Percentiles rank a stretch among this genome's conserved stretches.
phyloP scores from a whole-genome alignment of 64 coral and sea anemone genomes.

The Pachyseris speciosa region DNA sequence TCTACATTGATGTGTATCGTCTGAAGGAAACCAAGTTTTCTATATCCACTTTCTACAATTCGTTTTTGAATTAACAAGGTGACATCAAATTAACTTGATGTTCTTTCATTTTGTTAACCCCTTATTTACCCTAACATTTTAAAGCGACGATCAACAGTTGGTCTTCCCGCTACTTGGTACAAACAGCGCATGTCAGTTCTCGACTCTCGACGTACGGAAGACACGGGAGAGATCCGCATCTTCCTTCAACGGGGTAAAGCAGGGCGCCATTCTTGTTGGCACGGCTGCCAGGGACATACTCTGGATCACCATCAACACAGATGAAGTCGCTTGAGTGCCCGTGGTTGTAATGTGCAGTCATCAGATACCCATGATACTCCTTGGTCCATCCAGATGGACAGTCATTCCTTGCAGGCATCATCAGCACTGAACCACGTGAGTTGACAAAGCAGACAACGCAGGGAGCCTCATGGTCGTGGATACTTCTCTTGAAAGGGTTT shows the following conservation, averaged over 20 bases:
- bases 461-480: conserved; percentile 15
- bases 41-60: too few species aligned
- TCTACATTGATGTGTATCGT: too few species aligned
- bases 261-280: conserved; percentile 5
- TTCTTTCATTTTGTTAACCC: too few species aligned
- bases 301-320: conserved; percentile 51
- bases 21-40: too few species aligned
- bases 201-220: not conserved
- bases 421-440: conserved; percentile 39
- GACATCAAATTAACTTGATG: too few species aligned
- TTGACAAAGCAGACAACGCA: conserved; percentile 50
- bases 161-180: not conserved
- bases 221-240: conserved; percentile 34
- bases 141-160: too few species aligned
- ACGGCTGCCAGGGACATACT: conserved; percentile 13
- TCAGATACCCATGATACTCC: conserved; percentile 60
- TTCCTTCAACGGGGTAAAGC: conserved; percentile 43
- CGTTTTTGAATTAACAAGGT: too few species aligned
- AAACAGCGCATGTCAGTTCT: conserved; percentile 57
- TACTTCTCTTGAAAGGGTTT: not conserved
- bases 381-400: conserved; percentile 57
- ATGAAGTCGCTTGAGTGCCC: conserved; percentile 24
- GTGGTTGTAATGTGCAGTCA: not conserved
- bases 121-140: too few species aligned
- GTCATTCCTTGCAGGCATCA: conserved; percentile 63